phyloP scores from a whole-genome alignment of 2,113 vertebrate genomes.

The Bucco capensis region DNA sequence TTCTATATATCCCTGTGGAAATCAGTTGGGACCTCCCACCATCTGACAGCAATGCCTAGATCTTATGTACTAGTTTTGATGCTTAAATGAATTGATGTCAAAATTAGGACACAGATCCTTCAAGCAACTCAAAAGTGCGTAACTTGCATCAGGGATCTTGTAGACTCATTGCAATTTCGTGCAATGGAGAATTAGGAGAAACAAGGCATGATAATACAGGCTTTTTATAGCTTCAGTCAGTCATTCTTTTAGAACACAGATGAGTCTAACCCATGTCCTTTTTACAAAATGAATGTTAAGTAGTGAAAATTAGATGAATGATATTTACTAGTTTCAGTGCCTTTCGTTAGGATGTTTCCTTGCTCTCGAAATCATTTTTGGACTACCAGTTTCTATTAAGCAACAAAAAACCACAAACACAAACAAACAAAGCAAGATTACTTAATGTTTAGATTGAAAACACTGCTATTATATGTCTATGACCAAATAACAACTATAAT shows the following conservation, averaged over 20 bases:
- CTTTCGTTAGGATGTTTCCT: background rate
- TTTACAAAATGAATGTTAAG: background rate
- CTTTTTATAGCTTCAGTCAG: background rate
- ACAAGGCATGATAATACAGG: background rate
- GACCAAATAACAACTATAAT: background rate
- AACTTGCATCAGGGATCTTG: background rate
- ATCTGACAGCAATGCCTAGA: background rate
- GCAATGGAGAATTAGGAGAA: background rate
- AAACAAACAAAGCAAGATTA: background rate
- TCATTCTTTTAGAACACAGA: background rate
- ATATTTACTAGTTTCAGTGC: background rate
- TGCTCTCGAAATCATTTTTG: background rate
- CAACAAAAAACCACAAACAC: background rate
- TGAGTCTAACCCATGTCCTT: background rate
- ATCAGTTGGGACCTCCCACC: background rate
- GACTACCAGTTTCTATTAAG: background rate
- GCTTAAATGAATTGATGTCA: background rate
- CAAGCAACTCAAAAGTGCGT: background rate
- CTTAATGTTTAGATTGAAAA: background rate
- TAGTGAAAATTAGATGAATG: background rate
- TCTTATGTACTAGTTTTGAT: background rate
- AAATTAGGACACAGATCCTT: background rate
- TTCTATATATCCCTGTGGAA: background rate
- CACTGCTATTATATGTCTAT: background rate
- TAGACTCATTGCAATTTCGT: background rate